Evolutionary conservation across 1,140 invertebrate genomes (phyloP), one percentile per base, ranked within the genome.

Genomic region (Aphaenogaster rudis): DNA sequence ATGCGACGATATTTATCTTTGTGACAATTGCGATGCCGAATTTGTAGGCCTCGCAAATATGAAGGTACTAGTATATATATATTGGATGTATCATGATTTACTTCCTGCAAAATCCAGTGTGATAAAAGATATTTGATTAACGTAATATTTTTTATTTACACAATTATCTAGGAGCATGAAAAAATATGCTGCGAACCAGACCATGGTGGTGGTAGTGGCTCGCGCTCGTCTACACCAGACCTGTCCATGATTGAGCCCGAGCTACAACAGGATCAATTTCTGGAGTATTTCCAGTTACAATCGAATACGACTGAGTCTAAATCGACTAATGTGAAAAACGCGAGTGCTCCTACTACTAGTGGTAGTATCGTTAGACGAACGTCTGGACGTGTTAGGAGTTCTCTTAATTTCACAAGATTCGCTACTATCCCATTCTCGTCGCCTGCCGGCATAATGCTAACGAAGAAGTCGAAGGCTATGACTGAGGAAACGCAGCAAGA

Each of bases 11-110:
- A 97, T 97, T 90, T 97, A 97, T 94, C 94, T 97, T 11, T 97
- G 97, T 92, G 97, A 97, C 89, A 97, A 97, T 92, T 97, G 97
- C 93, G 97, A 97, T 94, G 97, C 96, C 21, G 96, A 96, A 93
- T 95, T 96, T 63, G 93, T 96, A 78, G 96, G 96, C 64, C 94
- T 95, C 45, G 93, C 95, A 85, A 95, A 96, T 88, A 96, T 96
- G 93, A 95, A 96, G 95, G 96, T 96, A 96, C 91, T 71, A 33
- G 28, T 28, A 28, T 28, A 28, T 28, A 28, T 28, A 11, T 28
- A 72, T 39, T n/a, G 6, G 3, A 77, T 76, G 57, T 82, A 42
- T 69, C 36, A 15, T 8, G 11, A 71, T 39, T 72, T 4, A 7
- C 54, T 45, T 28, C 13, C 21, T 36, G 8, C 6, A 8, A 81